phyloP scores from a whole-genome alignment of 2,797 vertebrate genomes.

The Leptodactylus fallax region DNA sequence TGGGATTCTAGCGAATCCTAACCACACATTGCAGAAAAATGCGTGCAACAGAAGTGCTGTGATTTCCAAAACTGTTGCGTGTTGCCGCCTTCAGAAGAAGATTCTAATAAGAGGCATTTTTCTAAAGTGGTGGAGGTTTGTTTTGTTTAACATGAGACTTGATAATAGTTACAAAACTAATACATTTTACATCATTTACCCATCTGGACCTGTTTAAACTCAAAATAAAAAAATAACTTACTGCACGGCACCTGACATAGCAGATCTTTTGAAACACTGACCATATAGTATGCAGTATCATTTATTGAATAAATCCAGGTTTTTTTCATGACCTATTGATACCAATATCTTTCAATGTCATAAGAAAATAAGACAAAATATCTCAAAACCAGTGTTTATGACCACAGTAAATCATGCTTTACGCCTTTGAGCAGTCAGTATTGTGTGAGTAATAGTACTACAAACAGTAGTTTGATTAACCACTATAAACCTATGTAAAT shows the following conservation, averaged over 20 bases:
- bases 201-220: not conserved
- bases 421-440: not conserved
- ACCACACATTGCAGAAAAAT: too few species aligned
- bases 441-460: not conserved
- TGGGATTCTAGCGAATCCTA: too few species aligned
- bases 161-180: too few species aligned
- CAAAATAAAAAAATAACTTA: not conserved
- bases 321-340: not conserved
- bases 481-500: not conserved
- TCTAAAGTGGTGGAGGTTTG: too few species aligned
- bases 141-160: too few species aligned
- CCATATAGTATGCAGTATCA: too few species aligned
- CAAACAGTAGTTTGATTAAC: conserved; percentile 4
- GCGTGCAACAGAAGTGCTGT: too few species aligned
- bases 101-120: too few species aligned
- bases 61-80: too few species aligned
- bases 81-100: too few species aligned
- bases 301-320: not conserved
- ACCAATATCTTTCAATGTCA: not conserved
- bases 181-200: not conserved
- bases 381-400: not conserved
- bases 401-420: not conserved
- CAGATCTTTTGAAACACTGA: too few species aligned
- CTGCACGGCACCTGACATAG: too few species aligned
- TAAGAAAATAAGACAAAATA: not conserved